Evolutionary conservation across 2,888 invertebrate species (phyloP), one percentile per base, ranked within the genome.

Genomic region (Platycnemis pennipes): DNA sequence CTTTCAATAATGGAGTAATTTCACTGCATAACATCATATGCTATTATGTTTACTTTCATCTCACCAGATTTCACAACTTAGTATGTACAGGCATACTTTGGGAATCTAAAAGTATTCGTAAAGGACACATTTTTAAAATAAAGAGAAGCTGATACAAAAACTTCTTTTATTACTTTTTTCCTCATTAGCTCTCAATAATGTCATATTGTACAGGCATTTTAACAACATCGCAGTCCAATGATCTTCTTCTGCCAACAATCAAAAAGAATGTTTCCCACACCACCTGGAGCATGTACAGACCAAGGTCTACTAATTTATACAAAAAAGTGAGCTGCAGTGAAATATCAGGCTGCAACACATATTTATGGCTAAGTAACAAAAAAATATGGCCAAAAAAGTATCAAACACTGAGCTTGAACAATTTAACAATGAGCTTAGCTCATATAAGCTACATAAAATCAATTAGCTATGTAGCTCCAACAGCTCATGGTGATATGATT

Each of bases 81-180:
- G n/a, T n/a, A n/a, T n/a, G n/a, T n/a, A n/a, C n/a, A n/a, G n/a
- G n/a, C n/a, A n/a, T n/a, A 53, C 8, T 53, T 16, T 16, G 53
- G 53, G 53, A 53, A 53, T 53, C 53, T 53, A 16, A 53, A 8
- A n/a, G n/a, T n/a, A n/a, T n/a, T n/a, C 7, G 31, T 37, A 11
- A 77, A 77, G 77, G 77, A 77, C 42, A 91, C 44, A 91, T 42
- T 44, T 63, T 44, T 44, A 91, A 91, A 87, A 91, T 91, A 91
- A 91, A 91, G 91, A 91, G 63, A 63, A 69, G 63, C 16, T 63
- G 63, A 63, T 91, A 56, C 91, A 91, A 91, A 56, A 91, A 44
- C 87, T 86, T 42, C 53, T 63, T 91, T 91, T 91, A 91, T 91
- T 91, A 91, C 11, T 91, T 63, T 91, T 91, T n/a, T n/a, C 44